Evolutionary conservation across 2,888 invertebrate genomes (phyloP).

Genomic region (Limulus polyphemus): DNA sequence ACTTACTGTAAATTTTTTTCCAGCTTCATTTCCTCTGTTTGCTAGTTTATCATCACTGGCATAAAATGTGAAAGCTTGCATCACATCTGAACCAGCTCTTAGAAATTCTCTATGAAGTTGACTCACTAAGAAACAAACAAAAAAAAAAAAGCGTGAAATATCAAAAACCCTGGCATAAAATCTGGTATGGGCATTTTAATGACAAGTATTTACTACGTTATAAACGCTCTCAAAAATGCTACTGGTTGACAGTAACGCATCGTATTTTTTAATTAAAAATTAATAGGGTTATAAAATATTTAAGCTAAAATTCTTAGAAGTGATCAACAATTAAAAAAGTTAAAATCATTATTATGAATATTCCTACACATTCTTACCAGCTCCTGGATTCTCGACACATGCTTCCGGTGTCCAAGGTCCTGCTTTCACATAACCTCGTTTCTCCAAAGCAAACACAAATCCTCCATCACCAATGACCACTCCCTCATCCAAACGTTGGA

Average conservation of each 20-base stretch:
- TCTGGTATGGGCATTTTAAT: not conserved
- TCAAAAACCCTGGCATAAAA: no score
- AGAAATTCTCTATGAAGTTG: constrained; percentile 38
- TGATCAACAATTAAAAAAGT: not conserved
- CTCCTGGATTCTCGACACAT: constrained; percentile 37
- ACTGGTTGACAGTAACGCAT: no score
- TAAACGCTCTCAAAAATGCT: not conserved
- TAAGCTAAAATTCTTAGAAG: constrained; percentile 2
- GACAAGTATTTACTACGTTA: not conserved
- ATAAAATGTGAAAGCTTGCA: constrained; percentile 40
- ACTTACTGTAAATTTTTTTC: constrained; percentile 30
- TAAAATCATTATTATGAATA: not conserved
- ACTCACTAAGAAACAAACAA: constrained; percentile 28
- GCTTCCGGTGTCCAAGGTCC: constrained; percentile 42
- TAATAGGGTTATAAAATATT: constrained; percentile 8
- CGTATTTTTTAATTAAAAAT: not conserved
- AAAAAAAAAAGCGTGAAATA: no score
- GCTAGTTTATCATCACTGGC: constrained; percentile 38
- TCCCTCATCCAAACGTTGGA: constrained; percentile 35
- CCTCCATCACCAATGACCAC: constrained; percentile 39
- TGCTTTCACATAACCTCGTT: constrained; percentile 39
- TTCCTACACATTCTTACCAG: constrained; percentile 27
- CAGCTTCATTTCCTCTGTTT: constrained; percentile 35
- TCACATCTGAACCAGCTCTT: constrained; percentile 37
- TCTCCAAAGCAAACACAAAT: constrained; percentile 39